These are phyloP conservation scores for Drosophila cardini DNA, from an alignment of 1,140 invertebrate genomes.

Conservation along the genomic window DNA sequence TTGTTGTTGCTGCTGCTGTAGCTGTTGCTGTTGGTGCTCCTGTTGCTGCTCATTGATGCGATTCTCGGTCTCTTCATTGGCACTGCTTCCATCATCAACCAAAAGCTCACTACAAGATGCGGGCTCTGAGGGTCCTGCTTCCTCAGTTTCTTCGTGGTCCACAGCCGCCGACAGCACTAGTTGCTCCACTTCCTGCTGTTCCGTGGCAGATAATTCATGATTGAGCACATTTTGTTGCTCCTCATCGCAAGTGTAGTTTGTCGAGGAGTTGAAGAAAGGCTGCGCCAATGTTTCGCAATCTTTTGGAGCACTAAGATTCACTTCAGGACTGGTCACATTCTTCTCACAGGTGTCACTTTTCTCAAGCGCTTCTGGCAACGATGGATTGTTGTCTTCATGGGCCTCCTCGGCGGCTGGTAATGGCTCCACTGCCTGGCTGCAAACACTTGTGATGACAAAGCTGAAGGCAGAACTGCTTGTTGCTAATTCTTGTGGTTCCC, in stretches of 20 bases:
- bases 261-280: slow-evolving; percentile 21
- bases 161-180: background rate
- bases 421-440: slow-evolving; percentile 43
- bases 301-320: slow-evolving; percentile 50
- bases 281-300: slow-evolving; percentile 53
- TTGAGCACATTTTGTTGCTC: slow-evolving; percentile 77
- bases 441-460: slow-evolving; percentile 69
- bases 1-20: slow-evolving; percentile 41
- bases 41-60: slow-evolving; percentile 70
- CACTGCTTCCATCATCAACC: background rate
- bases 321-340: slow-evolving; percentile 9
- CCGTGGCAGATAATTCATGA: slow-evolving; percentile 56
- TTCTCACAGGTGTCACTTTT: background rate
- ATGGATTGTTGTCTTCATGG: background rate
- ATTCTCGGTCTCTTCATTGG: slow-evolving; percentile 79
- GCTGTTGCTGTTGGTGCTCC: slow-evolving; percentile 26
- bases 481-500: background rate
- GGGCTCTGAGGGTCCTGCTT: slow-evolving; percentile 3
- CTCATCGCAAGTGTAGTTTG: slow-evolving; percentile 56
- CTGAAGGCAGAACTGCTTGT: slow-evolving; percentile 24
- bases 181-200: slow-evolving; percentile 23
- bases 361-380: background rate
- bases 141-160: slow-evolving; percentile 1
- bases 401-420: background rate
- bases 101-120: slow-evolving; percentile 6